Evolutionary conservation across 2,888 invertebrate genomes (phyloP), one percentile per base, ranked within the genome.

Genomic region (Aphidoletes aphidimyza): DNA sequence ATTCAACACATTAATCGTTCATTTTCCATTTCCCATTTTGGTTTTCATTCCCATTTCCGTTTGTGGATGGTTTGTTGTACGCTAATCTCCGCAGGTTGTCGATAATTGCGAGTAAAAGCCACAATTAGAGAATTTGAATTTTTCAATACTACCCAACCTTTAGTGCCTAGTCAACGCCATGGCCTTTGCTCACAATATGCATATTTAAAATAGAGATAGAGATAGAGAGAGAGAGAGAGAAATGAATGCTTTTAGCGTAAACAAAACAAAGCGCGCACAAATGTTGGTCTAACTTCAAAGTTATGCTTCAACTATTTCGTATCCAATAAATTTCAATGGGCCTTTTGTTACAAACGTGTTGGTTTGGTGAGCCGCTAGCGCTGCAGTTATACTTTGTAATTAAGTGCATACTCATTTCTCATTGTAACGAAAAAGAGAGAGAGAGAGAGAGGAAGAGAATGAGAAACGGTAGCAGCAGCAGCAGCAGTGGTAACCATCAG

Each of bases 371-470:
- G 54, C 54, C 54, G 54, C 54, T 17, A 47, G 47, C 54, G 54
- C 22, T 54, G 54, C 22, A 54, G 26, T 54, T 54, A 54, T 26
- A 54, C 54, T 54, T 54, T 26, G 54, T 26, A 26, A 54, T 54
- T 54, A 54, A 54, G 54, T 54, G 54, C 54, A 54, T 49, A 26
- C 54, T 54, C 26, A 54, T 54, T 54, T 54, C 26, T 54, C 54
- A 54, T 54, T 54, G 2, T 47, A 17, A 47, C 47, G 47, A 47
- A 2, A 17, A 54, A 22, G n/a, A 54, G 14, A 47, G 19, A 47
- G 42, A 6, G 47, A 47, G 19, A 47, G 19, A 3, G 11, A 49
- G 22, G 22, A 54, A 54, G 11, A 54, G 6, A 54, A 22, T 2
- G 54, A 22, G 8, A 42, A 42, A 14, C 42, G 42, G 14, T 42